A percentile compares a stretch with the other conserved stretches of the same genome.
Evolutionary conservation across 2,113 vertebrate species (phyloP).

Genomic region (Alethe diademata): DNA sequence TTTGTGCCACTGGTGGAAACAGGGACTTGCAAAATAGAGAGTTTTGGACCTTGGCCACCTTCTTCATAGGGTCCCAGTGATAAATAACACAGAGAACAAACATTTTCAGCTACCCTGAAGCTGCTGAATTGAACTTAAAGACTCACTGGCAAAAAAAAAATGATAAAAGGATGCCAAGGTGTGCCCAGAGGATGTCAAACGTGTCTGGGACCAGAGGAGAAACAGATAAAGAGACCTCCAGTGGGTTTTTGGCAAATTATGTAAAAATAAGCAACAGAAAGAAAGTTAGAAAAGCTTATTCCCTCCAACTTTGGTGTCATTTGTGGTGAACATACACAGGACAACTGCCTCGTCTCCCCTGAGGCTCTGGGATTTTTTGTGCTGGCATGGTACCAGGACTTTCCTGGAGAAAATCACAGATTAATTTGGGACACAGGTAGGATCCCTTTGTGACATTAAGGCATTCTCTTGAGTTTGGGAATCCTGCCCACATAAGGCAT

Average conservation of each 20-base stretch:
- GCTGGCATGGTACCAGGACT: rapidly evolving
- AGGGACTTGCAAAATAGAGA: background rate
- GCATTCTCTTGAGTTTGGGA: background rate
- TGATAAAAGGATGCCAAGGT: rapidly evolving
- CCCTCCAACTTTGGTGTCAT: background rate
- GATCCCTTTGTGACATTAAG: background rate
- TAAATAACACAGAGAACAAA: background rate
- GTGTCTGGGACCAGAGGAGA: background rate
- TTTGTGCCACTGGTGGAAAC: background rate
- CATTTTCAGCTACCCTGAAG: background rate
- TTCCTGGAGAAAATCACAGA: background rate
- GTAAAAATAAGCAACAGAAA: background rate
- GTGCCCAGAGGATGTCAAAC: background rate
- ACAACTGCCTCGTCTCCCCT: background rate
- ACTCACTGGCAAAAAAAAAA: background rate
- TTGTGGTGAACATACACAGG: background rate
- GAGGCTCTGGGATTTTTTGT: background rate
- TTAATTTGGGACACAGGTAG: background rate
- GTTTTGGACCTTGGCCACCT: background rate
- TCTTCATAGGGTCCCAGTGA: too few relatives aligned
- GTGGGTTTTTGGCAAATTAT: background rate
- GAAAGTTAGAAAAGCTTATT: background rate
- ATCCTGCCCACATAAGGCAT: background rate
- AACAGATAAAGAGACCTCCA: background rate
- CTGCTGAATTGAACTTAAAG: background rate